Evolutionary conservation across 35 echinoderm and acorn worm genomes (phyloP).

Genomic region (Apostichopus californicus): DNA sequence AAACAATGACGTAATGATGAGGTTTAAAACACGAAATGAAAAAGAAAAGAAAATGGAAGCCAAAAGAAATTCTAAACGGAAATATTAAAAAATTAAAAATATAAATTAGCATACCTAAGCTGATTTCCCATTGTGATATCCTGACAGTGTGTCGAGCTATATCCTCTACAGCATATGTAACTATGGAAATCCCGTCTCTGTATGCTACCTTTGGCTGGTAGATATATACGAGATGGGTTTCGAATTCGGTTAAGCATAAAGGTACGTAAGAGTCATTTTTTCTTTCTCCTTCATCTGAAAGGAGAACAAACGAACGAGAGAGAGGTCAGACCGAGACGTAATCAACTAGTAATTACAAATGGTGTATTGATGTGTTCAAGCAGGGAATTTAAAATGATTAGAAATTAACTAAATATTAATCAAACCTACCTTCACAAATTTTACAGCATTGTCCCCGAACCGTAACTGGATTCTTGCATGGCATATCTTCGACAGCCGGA

Average conservation of each 20-base stretch:
- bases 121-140: slow-evolving; percentile 33
- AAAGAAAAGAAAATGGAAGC: too few relatives aligned
- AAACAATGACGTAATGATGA: too few relatives aligned
- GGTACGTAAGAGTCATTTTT: not conserved
- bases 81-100: not conserved
- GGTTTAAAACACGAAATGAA: too few relatives aligned
- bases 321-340: too few relatives aligned
- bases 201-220: not conserved
- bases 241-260: not conserved
- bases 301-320: not conserved
- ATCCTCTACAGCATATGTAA: slow-evolving; percentile 16
- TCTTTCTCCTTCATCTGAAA: not conserved
- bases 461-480: not conserved
- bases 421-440: slow-evolving; percentile 7
- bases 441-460: slow-evolving; percentile 6
- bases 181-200: not conserved
- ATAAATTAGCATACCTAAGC: not conserved
- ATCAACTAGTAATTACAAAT: too few relatives aligned
- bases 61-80: too few relatives aligned
- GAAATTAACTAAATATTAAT: too few relatives aligned
- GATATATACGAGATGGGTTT: not conserved
- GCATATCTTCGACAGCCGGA: slow-evolving; percentile 11
- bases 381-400: too few relatives aligned
- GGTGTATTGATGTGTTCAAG: too few relatives aligned
- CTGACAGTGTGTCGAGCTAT: not conserved